Base-by-base conservation (phyloP, 2,797 vertebrate genomes). In the Onychomys torridus region DNA sequence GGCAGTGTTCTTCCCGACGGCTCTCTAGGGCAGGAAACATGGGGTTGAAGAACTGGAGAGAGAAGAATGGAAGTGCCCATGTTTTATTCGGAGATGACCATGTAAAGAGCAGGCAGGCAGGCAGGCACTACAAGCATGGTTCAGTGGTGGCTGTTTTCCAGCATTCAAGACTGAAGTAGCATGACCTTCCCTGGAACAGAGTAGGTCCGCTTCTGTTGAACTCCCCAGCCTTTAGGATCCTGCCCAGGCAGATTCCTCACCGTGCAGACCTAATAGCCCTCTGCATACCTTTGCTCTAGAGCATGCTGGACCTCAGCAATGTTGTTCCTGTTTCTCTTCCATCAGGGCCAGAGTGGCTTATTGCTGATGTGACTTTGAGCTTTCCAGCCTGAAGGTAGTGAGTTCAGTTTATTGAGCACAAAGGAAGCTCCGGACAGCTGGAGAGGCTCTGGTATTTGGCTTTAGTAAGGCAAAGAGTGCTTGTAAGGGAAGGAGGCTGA, bases 301-400 rank as follows among this genome's bases (percentile, higher is more conserved):
- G 61, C 40, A 5, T 37, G 37, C 0, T 55, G 43, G 43, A 49
- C 34, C 29, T 1, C 34, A 14, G 34, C 49, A 59, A 27, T 78
- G 23, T 71, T 86, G 40, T 73, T 88, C 23, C 16, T 78, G n/a
- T 55, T 96, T 94, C 91, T 57, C 91, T 95, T 90, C 25, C 4
- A 1, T 43, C 69, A n/a, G 57, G 37, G 65, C 23, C 37, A 49
- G 69, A 89, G 43, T 86, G 61, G 16, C 55, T 86, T 85, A 27
- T 73, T 92, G 92, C 81, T 63, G 67, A 86, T 23, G 14, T 37
- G 59, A 88, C 21, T 43, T 95, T 29, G 12, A 87, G 78, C 78
- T 91, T 89, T 76, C 37, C 61, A 81, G 34, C 75, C 37, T 32
- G 14, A 61, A 79, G 81, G 55, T 75, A 43, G 59, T 14, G 55